A percentile compares a stretch with the other conserved stretches of the same genome.
These are phyloP conservation scores for Phenacoccus solenopsis DNA, from an alignment of 1,140 invertebrate genomes.

Conservation along the genomic window DNA sequence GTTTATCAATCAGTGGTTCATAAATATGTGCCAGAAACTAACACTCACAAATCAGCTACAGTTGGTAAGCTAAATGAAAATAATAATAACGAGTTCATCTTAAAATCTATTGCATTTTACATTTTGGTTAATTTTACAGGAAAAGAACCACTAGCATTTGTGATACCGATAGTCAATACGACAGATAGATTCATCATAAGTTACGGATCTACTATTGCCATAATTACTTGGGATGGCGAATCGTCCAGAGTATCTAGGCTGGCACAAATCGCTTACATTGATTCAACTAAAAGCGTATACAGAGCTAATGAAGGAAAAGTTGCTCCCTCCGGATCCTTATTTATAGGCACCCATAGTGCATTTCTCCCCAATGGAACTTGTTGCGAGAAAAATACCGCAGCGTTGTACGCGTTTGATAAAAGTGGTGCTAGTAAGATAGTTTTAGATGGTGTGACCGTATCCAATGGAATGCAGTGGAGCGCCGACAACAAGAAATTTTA, in stretches of 20 bases:
- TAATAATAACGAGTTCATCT: too few species aligned
- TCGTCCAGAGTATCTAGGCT: not conserved
- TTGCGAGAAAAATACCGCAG: not conserved
- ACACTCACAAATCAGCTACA: conserved; percentile 24
- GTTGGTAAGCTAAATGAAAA: conserved; percentile 26
- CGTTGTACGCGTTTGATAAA: not conserved
- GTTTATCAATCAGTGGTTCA: conserved; percentile 32
- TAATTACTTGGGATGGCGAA: conserved; percentile 30
- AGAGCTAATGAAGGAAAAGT: conserved; percentile 78
- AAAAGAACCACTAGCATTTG: conserved; percentile 16
- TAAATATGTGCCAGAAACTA: conserved; percentile 32
- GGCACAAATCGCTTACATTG: not conserved
- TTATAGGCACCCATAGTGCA: conserved; percentile 40
- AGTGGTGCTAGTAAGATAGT: not conserved
- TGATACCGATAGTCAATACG: conserved; percentile 22
- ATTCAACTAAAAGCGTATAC: not conserved
- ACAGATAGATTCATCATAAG: conserved; percentile 23
- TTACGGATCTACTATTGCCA: conserved; percentile 3
- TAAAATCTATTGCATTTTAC: too few species aligned
- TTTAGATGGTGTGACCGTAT: conserved; percentile 29
- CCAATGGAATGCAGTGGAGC: conserved; percentile 40
- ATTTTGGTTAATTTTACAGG: conserved; percentile 7
- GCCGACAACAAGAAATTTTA: conserved; percentile 34
- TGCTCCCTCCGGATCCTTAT: conserved; percentile 61
- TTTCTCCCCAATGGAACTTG: not conserved